Evolutionary conservation across 2,888 invertebrate genomes (phyloP), one percentile per base, ranked within the genome.

Genomic region (Aleiodes testaceus): DNA sequence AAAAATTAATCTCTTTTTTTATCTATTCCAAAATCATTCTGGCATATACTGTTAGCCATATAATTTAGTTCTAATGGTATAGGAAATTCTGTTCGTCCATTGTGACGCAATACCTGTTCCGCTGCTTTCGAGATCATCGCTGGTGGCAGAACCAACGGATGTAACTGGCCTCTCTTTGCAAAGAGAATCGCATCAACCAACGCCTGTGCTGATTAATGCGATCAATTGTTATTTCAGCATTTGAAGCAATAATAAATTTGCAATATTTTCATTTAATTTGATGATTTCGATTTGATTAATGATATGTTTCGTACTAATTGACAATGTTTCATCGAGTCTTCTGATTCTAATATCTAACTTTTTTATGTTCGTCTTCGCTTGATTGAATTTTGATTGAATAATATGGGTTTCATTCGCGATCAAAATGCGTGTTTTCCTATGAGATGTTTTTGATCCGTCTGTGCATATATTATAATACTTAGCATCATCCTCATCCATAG

Each of bases 351-450:
- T 16, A 11, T 18, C 16, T 14, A 50, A 50, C 1, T 9, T 20
- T 20, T 9, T 18, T 9, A 14, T 14, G 20, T 18, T 50, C 20
- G 9, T 9, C 5, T 18, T 11, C 3, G 20, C 9, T 12, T 3
- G 3, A 7, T 50, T 9, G 18, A 50, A 50, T 50, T 50, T 9
- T 14, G 50, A 50, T 16, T 16, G 16, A 6, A 50, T 18, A 4
- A 50, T 50, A 18, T 50, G 18, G 5, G 50, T 50, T 50, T 50
- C 18, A 20, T 50, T 50, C 20, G 50, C 20, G 18, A 50, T 18
- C 7, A 50, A 20, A 20, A 20, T 20, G 11, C 18, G 20, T 20
- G 50, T 50, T 18, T 50, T 20, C 6, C 9, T 18, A 20, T 9
- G 18, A 1, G 50, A 4, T 11, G 18, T 50, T 5, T 16, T 18